These are phyloP conservation scores for Phalacrocorax aristotelis DNA, from an alignment of 2,113 vertebrate genomes.

Conservation along the genomic window DNA sequence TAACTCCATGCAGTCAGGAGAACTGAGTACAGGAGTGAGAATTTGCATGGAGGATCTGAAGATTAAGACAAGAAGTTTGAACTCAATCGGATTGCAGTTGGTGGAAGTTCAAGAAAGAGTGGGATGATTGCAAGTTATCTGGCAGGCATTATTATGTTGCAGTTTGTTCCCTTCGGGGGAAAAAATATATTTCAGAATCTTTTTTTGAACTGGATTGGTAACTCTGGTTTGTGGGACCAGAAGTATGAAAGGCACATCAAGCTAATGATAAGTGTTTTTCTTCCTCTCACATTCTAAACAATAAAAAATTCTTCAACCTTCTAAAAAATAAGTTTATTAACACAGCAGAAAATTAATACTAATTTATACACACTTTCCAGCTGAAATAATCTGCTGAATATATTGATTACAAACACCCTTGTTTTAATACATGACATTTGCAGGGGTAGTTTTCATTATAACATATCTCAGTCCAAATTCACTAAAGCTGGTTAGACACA, in stretches of 20 bases:
- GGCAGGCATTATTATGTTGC: not conserved
- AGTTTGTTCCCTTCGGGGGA: not conserved
- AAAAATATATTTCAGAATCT: not conserved
- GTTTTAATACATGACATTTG: not conserved
- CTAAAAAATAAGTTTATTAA: not conserved
- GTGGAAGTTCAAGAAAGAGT: not conserved
- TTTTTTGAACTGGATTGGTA: not conserved
- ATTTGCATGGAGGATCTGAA: not conserved
- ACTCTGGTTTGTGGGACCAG: not conserved
- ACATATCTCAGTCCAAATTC: not conserved
- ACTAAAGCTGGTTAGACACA: not conserved
- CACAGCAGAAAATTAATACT: not conserved
- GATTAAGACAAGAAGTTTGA: not conserved
- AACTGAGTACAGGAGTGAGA: not conserved
- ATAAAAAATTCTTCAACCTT: not conserved
- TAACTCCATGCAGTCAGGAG: not conserved
- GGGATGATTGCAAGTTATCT: not conserved
- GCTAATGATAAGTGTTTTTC: not conserved
- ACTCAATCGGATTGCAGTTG: not conserved
- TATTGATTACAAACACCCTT: not conserved
- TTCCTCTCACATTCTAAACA: not conserved
- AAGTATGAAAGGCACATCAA: not conserved
- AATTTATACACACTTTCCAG: not conserved
- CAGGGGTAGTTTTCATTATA: not conserved
- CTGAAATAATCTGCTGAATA: not conserved